A percentile compares a stretch with the other conserved stretches of the same genome.
These are phyloP conservation scores for Lamellibrachia columna DNA, from an alignment of 2,888 invertebrate genomes.

Conservation along the genomic window DNA sequence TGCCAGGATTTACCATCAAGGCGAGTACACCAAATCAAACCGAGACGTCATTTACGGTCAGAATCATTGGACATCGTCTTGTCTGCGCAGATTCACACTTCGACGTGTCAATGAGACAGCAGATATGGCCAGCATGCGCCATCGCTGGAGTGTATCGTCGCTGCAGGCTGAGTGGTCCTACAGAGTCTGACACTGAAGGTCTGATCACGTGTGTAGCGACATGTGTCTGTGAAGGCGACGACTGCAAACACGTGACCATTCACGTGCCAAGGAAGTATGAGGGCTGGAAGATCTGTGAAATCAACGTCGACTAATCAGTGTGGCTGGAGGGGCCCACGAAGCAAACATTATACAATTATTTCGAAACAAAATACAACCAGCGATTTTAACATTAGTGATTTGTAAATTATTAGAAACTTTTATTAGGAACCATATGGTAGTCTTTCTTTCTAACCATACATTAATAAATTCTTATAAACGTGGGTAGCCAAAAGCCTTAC, in stretches of 20 bases:
- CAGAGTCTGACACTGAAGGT: background rate
- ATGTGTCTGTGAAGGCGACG: background rate
- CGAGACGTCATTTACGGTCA: background rate
- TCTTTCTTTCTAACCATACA: too few relatives aligned
- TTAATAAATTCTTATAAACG: too few relatives aligned
- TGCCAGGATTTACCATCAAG: background rate
- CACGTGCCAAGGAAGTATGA: background rate
- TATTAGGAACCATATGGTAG: too few relatives aligned
- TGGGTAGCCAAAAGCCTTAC: too few relatives aligned
- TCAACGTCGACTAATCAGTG: background rate
- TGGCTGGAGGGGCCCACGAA: background rate
- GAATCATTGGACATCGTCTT: background rate
- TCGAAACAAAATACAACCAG: too few relatives aligned
- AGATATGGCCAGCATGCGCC: background rate
- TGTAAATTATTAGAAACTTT: too few relatives aligned
- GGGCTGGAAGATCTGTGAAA: background rate
- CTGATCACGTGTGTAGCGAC: background rate
- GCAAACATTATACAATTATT: too few relatives aligned
- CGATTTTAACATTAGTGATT: too few relatives aligned
- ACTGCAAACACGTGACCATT: background rate
- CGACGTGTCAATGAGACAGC: background rate
- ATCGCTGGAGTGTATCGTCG: background rate
- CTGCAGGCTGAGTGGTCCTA: background rate
- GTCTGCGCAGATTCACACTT: background rate
- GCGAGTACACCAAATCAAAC: background rate